Conservation (phyloP, 2,888 invertebrate genomes). For the Macrophya alboannulata region DNA sequence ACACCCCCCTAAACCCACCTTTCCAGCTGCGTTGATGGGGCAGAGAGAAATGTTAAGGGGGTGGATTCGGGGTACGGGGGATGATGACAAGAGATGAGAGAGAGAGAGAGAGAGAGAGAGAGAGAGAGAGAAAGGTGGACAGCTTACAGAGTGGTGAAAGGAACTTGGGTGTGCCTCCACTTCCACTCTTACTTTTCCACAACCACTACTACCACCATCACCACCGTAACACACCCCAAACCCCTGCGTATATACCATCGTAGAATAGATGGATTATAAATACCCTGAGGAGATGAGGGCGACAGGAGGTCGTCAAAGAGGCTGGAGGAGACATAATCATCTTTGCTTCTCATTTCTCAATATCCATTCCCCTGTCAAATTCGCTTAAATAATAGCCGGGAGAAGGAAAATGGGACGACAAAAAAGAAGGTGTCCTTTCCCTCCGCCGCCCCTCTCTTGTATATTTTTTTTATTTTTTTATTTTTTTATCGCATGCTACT, state of each 20-base stretch:
- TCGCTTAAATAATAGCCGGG: constrained; percentile 11
- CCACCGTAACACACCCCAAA: not conserved
- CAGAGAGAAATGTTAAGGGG: constrained; percentile 2
- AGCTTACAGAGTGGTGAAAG: constrained; percentile 1
- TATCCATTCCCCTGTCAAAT: constrained; percentile 39
- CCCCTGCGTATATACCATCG: not conserved
- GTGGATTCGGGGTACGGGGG: not conserved
- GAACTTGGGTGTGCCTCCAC: constrained; percentile 11
- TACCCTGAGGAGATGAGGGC: constrained; percentile 1
- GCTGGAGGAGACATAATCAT: constrained; percentile 43
- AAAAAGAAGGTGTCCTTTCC: not conserved
- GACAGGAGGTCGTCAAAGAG: constrained; percentile 26
- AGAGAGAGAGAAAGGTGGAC: not conserved
- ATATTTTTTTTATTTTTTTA: not conserved
- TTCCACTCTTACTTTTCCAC: not conserved
- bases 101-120: not conserved
- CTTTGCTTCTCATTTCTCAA: constrained; percentile 48
- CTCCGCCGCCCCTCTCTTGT: too few relatives aligned
- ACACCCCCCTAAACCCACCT: not conserved
- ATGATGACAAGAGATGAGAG: constrained; percentile 5
- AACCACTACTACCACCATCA: not conserved
- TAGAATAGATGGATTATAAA: constrained; percentile 46
- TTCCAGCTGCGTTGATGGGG: constrained; percentile 4
- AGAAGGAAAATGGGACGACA: not conserved
- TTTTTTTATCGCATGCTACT: not conserved